phyloP scores from a whole-genome alignment of 92 coral and sea anemone genomes.

The Siderastrea siderea region DNA sequence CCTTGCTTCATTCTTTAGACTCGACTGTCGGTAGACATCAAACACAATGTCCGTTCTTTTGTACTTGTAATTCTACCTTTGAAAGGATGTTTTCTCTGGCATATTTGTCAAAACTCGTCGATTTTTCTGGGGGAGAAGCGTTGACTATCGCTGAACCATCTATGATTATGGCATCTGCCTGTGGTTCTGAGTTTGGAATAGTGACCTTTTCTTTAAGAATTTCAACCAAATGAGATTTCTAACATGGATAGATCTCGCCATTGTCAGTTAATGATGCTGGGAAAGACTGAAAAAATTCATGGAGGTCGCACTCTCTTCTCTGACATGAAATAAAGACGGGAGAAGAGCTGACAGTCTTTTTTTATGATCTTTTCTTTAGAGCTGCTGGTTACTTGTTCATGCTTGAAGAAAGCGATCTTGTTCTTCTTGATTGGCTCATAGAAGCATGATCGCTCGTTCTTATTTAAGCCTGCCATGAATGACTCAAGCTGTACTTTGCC shows the following conservation, averaged over 20 bases:
- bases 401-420: constrained; percentile 48
- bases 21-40: constrained; percentile 22
- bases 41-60: constrained; percentile 59
- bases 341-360: constrained; percentile 56
- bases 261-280: constrained; percentile 49
- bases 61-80: constrained; percentile 40
- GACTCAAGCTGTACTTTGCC: constrained; percentile 39
- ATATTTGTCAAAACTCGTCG: constrained; percentile 57
- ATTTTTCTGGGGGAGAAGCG: constrained; percentile 34
- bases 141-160: constrained; percentile 56
- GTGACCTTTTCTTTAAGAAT: constrained; percentile 43
- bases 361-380: constrained; percentile 60
- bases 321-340: constrained; percentile 67
- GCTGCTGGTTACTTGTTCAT: constrained; percentile 29
- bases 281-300: constrained; percentile 52
- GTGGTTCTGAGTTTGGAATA: constrained; percentile 48
- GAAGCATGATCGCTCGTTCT: constrained; percentile 24
- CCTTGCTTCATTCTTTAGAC: constrained; percentile 51
- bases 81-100: constrained; percentile 57
- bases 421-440: constrained; percentile 64
- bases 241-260: constrained; percentile 59
- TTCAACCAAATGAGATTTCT: constrained; percentile 63
- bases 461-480: constrained; percentile 30
- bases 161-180: constrained; percentile 51
- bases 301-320: constrained; percentile 57